Conservation (phyloP, 2,113 vertebrate genomes). For the Empidonax traillii region DNA sequence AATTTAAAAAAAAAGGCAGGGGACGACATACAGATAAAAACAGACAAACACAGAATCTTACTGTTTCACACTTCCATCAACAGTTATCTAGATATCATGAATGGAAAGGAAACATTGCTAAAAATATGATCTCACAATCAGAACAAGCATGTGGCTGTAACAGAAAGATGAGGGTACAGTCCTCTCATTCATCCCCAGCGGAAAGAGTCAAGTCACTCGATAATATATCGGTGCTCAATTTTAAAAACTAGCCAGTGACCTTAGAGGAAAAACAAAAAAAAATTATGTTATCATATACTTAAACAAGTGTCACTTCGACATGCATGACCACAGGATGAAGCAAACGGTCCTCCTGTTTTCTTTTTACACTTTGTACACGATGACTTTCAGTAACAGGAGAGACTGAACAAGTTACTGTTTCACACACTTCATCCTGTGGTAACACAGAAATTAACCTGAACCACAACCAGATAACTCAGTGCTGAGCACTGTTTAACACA, state of each 20-base stretch:
- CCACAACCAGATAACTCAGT: conserved; percentile 33
- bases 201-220: background rate
- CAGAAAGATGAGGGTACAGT: conserved; percentile 6
- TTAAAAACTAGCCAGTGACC: background rate
- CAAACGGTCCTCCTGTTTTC: background rate
- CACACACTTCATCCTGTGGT: conserved; percentile 41
- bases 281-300: background rate
- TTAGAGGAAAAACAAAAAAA: background rate
- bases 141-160: background rate
- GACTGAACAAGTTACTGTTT: background rate
- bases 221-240: background rate
- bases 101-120: conserved; percentile 41
- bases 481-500: conserved; percentile 61
- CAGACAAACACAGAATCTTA: background rate
- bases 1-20: background rate
- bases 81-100: conserved; percentile 13
- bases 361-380: background rate
- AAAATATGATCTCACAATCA: conserved; percentile 24
- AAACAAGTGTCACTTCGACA: background rate
- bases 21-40: background rate
- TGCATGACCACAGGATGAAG: background rate
- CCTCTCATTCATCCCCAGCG: background rate
- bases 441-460: conserved; percentile 50
- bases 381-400: background rate
- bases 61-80: conserved; percentile 29